A percentile compares a stretch with the other conserved stretches of the same genome.
phyloP scores from a whole-genome alignment of 2,113 vertebrate genomes.

The Nothoprocta pentlandii region DNA sequence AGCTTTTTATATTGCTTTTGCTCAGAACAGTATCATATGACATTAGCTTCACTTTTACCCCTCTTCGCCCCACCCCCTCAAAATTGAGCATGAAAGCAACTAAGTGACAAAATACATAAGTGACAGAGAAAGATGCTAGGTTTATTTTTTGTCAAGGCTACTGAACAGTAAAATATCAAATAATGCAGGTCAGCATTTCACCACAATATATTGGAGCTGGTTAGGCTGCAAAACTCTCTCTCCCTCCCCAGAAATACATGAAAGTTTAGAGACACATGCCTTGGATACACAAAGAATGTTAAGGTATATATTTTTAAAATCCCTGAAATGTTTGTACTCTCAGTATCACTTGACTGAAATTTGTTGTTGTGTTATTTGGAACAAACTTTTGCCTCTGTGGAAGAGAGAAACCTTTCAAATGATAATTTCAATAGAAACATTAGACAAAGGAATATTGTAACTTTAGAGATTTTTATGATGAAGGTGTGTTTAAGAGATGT shows the following conservation, averaged over 20 bases:
- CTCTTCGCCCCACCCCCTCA: not conserved
- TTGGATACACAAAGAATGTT: constrained; percentile 21
- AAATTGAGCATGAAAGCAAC: constrained; percentile 25
- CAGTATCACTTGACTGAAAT: constrained; percentile 56
- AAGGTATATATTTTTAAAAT: constrained; percentile 39
- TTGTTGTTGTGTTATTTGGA: constrained; percentile 80
- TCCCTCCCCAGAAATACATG: constrained; percentile 24
- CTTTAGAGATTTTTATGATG: constrained; percentile 89
- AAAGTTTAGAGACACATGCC: not conserved
- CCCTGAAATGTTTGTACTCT: constrained; percentile 34
- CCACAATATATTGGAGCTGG: constrained; percentile 2
- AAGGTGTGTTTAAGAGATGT: constrained; percentile 92
- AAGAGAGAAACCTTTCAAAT: constrained; percentile 82
- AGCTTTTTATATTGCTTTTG: constrained; percentile 18
- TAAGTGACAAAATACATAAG: constrained; percentile 44
- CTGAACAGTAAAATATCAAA: constrained; percentile 40
- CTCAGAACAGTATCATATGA: not conserved
- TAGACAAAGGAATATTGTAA: constrained; percentile 90
- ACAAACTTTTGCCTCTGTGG: constrained; percentile 80
- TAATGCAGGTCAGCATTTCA: constrained; percentile 60
- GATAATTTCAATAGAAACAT: constrained; percentile 81
- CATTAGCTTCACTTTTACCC: not conserved
- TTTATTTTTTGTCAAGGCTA: constrained; percentile 34
- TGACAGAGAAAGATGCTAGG: constrained; percentile 33
- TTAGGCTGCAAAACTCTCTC: constrained; percentile 13